These are phyloP conservation scores for Scartelaos histophorus DNA, from an alignment of 2,113 vertebrate species.

Conservation along the genomic window DNA sequence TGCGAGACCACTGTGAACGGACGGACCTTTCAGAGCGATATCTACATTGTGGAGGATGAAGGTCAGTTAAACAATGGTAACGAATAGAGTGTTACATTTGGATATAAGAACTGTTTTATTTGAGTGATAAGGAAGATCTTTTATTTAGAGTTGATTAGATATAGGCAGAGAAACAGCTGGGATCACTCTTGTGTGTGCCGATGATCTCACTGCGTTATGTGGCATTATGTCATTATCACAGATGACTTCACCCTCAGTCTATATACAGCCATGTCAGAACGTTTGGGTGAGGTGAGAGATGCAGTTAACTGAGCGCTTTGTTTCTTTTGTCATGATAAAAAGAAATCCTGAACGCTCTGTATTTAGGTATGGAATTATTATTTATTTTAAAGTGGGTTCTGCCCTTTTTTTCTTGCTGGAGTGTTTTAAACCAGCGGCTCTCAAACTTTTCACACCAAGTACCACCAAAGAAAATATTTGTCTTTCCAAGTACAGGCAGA, in stretches of 20 bases:
- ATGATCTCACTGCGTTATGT: conserved; percentile 53
- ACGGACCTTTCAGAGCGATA: conserved; percentile 66
- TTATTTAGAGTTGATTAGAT: not conserved
- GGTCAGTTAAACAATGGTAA: conserved; percentile 64
- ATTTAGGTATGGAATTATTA: not conserved
- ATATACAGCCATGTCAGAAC: conserved; percentile 2
- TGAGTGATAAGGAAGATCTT: not conserved
- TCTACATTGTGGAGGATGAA: conserved; percentile 80
- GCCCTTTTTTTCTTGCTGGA: not conserved
- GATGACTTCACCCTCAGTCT: conserved; percentile 46
- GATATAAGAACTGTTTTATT: not conserved
- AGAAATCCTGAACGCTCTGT: not conserved
- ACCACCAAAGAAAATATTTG: too few species aligned
- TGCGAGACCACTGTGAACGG: conserved; percentile 83
- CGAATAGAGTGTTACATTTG: not conserved
- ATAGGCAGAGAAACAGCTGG: conserved; percentile 26
- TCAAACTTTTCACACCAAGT: too few species aligned
- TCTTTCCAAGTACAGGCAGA: too few species aligned
- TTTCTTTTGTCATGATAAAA: not conserved
- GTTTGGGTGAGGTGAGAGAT: not conserved
- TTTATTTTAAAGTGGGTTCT: not conserved
- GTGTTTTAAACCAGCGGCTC: not conserved
- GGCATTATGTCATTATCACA: conserved; percentile 54
- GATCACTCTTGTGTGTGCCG: conserved; percentile 39
- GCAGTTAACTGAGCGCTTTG: not conserved